Evolutionary conservation across 2,797 vertebrate genomes (phyloP).

Genomic region (Eidolon dupreanum): DNA sequence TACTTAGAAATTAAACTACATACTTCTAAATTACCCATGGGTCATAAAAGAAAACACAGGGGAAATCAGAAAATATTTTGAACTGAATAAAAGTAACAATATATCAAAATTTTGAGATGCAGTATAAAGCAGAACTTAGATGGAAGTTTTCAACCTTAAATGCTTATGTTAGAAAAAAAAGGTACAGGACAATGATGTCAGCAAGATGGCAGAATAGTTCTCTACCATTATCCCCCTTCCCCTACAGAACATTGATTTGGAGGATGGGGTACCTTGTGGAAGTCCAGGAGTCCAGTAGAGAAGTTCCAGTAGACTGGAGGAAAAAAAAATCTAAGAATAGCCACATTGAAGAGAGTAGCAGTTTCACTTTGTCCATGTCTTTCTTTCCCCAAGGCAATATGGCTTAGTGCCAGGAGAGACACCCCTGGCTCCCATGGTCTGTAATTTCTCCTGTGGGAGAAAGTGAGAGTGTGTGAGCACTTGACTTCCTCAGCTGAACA

Average conservation of each 20-base stretch:
- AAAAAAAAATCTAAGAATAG: not conserved
- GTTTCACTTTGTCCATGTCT: not conserved
- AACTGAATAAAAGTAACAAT: not conserved
- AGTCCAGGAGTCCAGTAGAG: not conserved
- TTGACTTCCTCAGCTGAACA: not conserved
- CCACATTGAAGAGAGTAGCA: not conserved
- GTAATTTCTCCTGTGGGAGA: not conserved
- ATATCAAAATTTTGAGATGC: not conserved
- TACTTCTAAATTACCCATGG: not conserved
- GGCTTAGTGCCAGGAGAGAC: not conserved
- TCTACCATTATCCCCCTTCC: not conserved
- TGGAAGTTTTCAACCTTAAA: not conserved
- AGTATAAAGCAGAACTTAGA: not conserved
- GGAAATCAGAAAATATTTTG: not conserved
- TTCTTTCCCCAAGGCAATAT: not conserved
- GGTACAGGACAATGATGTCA: not conserved
- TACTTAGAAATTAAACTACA: not conserved
- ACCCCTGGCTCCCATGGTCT: not conserved
- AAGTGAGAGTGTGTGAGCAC: not conserved
- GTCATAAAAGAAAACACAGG: not conserved
- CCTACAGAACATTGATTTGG: not conserved
- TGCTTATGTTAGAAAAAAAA: not conserved
- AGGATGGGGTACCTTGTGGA: not conserved
- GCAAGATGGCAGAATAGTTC: not conserved
- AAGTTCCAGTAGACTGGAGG: not conserved